A percentile compares a stretch with the other conserved stretches of the same genome.
These are phyloP conservation scores for Ormyrus thymus DNA, from an alignment of 2,888 invertebrate genomes.

Conservation along the genomic window DNA sequence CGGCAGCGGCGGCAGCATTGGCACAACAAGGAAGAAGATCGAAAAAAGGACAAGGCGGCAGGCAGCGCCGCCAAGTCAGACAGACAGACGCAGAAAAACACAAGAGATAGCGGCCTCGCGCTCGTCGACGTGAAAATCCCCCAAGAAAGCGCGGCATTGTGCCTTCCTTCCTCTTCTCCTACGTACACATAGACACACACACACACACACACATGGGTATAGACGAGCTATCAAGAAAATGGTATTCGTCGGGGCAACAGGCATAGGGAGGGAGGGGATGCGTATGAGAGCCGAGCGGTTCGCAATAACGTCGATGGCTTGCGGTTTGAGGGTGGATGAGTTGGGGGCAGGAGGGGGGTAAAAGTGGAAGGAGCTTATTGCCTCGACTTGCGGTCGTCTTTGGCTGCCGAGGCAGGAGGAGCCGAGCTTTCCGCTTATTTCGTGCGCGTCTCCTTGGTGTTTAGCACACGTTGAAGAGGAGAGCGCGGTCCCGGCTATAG, in stretches of 20 bases:
- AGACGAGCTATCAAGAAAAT: slow-evolving; percentile 35
- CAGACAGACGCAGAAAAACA: neutral
- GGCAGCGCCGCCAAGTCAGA: neutral
- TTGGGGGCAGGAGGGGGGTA: neutral
- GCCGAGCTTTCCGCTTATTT: slow-evolving; percentile 47
- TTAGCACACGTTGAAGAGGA: neutral
- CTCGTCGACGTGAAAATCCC: slow-evolving; percentile 28
- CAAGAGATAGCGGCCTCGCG: neutral
- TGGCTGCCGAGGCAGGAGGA: slow-evolving; percentile 19
- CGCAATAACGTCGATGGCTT: slow-evolving; percentile 55
- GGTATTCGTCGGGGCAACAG: slow-evolving; percentile 3
- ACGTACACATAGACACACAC: neutral
- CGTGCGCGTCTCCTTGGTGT: neutral
- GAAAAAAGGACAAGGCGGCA: too few species aligned
- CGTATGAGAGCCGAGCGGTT: slow-evolving; percentile 28
- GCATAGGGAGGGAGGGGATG: neutral
- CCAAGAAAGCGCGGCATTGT: neutral
- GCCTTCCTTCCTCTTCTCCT: neutral
- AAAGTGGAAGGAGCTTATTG: slow-evolving; percentile 48
- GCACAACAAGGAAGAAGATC: slow-evolving; percentile 1
- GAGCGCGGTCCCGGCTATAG: too few species aligned
- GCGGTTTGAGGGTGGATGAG: slow-evolving; percentile 18
- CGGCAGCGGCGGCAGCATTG: neutral
- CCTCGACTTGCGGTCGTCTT: slow-evolving; percentile 55
- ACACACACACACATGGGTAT: neutral